Conservation (phyloP, 2,888 invertebrate species). For the Colostygia pectinataria region DNA sequence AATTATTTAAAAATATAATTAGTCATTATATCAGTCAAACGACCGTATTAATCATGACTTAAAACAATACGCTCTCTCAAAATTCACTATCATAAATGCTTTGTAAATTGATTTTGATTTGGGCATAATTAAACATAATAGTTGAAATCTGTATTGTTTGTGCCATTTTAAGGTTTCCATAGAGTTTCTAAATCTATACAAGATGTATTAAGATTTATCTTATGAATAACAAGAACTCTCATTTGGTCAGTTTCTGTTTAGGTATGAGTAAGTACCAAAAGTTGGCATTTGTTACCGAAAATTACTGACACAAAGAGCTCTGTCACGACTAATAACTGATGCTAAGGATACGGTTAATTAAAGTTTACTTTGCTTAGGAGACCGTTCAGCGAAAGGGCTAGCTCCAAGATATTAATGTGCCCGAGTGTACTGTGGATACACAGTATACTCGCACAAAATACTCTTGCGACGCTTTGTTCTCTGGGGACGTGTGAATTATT, state of each 20-base stretch:
- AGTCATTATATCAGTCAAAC: no score
- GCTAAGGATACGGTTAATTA: constrained; percentile 15
- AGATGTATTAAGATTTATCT: no score
- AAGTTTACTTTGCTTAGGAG: constrained; percentile 21
- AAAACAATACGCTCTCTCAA: no score
- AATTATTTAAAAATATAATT: no score
- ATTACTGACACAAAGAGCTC: no score
- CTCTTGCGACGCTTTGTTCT: constrained; percentile 50
- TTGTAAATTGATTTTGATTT: not conserved
- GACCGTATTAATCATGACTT: no score
- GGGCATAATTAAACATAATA: constrained; percentile 3
- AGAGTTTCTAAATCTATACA: no score
- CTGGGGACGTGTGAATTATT: constrained; percentile 54
- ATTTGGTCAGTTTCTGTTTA: no score
- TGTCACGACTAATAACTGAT: not conserved
- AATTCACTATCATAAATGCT: not conserved
- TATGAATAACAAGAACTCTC: no score
- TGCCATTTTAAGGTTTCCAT: no score
- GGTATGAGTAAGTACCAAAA: no score
- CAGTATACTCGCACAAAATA: constrained; percentile 39
- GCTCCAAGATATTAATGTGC: constrained; percentile 21
- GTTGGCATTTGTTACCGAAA: no score
- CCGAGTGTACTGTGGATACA: constrained; percentile 12
- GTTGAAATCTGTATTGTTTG: not conserved
- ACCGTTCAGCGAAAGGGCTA: constrained; percentile 26